Conservation (phyloP, 2,113 vertebrate genomes). For the Sigmodon hispidus region DNA sequence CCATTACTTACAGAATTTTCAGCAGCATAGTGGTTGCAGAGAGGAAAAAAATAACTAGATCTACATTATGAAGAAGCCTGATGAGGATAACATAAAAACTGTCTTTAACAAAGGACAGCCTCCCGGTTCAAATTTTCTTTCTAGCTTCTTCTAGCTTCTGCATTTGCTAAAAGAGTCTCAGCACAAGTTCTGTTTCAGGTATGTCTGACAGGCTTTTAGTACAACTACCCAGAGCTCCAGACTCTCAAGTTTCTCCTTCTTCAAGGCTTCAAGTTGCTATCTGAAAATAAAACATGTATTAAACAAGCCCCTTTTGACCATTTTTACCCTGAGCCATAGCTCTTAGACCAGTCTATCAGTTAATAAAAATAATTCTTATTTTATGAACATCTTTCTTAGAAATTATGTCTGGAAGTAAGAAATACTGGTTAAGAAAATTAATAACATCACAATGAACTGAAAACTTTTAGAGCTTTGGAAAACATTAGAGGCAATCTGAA, state of each 20-base stretch:
- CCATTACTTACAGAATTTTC: conserved; percentile 73
- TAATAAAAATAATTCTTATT: conserved; percentile 23
- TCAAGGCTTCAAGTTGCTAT: background rate
- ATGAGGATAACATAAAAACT: conserved; percentile 79
- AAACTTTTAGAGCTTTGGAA: conserved; percentile 9
- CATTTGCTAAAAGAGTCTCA: background rate
- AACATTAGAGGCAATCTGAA: conserved; percentile 20
- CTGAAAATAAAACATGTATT: conserved; percentile 8
- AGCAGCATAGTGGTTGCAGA: conserved; percentile 77
- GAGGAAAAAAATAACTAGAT: conserved; percentile 69
- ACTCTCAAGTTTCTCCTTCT: background rate
- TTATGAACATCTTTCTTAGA: conserved; percentile 14
- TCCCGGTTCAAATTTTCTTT: no score
- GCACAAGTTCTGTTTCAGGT: background rate
- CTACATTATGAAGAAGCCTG: conserved; percentile 81
- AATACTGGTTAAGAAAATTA: conserved; percentile 30
- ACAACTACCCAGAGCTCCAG: background rate
- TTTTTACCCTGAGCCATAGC: background rate
- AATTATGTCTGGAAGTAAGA: background rate
- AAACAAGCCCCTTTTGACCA: background rate
- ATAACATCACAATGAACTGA: background rate
- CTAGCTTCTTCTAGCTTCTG: no score
- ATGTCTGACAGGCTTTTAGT: background rate
- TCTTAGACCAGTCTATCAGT: background rate
- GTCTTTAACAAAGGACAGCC: no score